These are phyloP conservation scores for Nothobranchius furzeri DNA, from an alignment of 2,113 vertebrate species.

Conservation along the genomic window DNA sequence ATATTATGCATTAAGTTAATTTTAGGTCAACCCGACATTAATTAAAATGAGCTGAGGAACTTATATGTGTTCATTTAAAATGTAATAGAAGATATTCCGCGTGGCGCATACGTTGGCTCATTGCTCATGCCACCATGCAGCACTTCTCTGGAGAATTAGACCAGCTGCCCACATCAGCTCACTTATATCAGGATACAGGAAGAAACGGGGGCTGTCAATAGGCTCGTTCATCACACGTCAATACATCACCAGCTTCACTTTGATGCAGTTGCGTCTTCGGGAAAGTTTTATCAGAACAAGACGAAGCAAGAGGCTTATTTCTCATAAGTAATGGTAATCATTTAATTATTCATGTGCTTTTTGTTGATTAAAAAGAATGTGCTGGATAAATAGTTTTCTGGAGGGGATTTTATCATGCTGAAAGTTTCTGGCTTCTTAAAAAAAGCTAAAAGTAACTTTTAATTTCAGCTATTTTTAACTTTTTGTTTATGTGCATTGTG, in stretches of 20 bases:
- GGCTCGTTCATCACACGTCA: slow-evolving; percentile 30
- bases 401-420: slow-evolving; percentile 28
- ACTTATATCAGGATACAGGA: slow-evolving; percentile 20
- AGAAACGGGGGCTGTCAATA: slow-evolving; percentile 27
- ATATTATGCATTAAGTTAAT: slow-evolving; percentile 71
- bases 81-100: slow-evolving; percentile 35
- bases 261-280: slow-evolving; percentile 10
- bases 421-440: slow-evolving; percentile 9
- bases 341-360: slow-evolving; percentile 26
- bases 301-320: background rate
- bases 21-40: slow-evolving; percentile 61
- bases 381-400: slow-evolving; percentile 17
- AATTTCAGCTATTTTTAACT: slow-evolving; percentile 35
- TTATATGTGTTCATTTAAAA: slow-evolving; percentile 48
- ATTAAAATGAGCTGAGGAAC: slow-evolving; percentile 52
- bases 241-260: slow-evolving; percentile 41
- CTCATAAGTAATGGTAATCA: slow-evolving; percentile 26
- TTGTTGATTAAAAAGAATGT: slow-evolving; percentile 25
- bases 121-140: slow-evolving; percentile 29
- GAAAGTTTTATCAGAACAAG: slow-evolving; percentile 19
- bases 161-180: slow-evolving; percentile 51
- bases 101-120: slow-evolving; percentile 31
- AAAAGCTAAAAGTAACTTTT: slow-evolving; percentile 24
- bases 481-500: slow-evolving; percentile 16
- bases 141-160: slow-evolving; percentile 37